Percentiles rank a stretch among this genome's conserved stretches.
phyloP scores from a whole-genome alignment of 1,140 invertebrate species.

The Manduca sexta region DNA sequence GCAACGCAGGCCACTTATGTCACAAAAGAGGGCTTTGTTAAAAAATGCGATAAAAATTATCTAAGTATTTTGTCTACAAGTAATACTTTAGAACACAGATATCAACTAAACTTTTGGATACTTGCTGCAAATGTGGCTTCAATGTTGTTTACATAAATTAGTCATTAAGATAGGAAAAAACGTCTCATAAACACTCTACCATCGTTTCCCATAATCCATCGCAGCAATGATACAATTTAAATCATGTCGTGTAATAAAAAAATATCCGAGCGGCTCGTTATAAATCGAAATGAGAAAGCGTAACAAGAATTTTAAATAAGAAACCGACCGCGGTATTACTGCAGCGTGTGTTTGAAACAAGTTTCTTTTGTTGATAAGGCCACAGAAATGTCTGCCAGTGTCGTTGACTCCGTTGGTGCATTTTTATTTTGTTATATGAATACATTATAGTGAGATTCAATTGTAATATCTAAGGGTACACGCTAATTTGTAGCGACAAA shows the following conservation, averaged over 20 bases:
- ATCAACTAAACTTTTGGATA: too few relatives aligned
- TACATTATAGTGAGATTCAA: slow-evolving; percentile 8
- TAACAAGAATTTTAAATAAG: slow-evolving; percentile 43
- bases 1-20: too few relatives aligned
- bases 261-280: slow-evolving; percentile 23
- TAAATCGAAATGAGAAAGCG: slow-evolving; percentile 50
- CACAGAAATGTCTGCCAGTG: slow-evolving; percentile 31
- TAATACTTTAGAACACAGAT: too few relatives aligned
- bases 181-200: too few relatives aligned
- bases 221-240: slow-evolving; percentile 28
- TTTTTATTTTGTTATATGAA: slow-evolving; percentile 16
- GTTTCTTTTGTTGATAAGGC: slow-evolving; percentile 51
- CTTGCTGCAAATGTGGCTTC: too few relatives aligned
- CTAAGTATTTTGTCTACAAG: too few relatives aligned
- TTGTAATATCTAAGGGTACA: too few relatives aligned
- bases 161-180: too few relatives aligned
- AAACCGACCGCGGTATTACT: slow-evolving; percentile 34
- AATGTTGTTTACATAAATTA: too few relatives aligned
- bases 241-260: slow-evolving; percentile 31
- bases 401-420: slow-evolving; percentile 34
- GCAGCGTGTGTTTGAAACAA: slow-evolving; percentile 44
- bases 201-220: neutral
- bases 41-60: too few relatives aligned
- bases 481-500: too few relatives aligned
- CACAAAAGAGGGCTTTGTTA: too few relatives aligned